Evolutionary conservation across 2,888 invertebrate species (phyloP).

Genomic region (Ophioninae sp.): DNA sequence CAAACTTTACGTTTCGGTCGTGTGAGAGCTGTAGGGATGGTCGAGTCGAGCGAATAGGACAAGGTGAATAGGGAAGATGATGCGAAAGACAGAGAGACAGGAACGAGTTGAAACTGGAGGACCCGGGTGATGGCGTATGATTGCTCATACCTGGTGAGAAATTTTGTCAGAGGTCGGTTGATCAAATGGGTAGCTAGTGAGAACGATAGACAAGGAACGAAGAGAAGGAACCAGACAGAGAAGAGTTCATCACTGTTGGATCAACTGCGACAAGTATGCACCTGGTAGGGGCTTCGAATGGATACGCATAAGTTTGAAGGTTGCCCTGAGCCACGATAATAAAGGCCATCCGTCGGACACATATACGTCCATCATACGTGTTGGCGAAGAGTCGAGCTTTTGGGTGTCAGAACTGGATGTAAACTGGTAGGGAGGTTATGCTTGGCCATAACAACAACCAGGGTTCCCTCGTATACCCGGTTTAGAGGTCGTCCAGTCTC

Average conservation of each 20-base stretch:
- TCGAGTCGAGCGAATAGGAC: neutral
- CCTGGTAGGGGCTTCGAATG: slow-evolving; percentile 35
- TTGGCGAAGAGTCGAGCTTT: neutral
- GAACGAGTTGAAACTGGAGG: slow-evolving; percentile 36
- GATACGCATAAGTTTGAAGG: slow-evolving; percentile 28
- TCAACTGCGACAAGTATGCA: slow-evolving; percentile 60
- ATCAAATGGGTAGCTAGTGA: slow-evolving; percentile 8
- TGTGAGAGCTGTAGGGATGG: neutral
- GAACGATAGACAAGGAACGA: slow-evolving; percentile 51
- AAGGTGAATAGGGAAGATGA: slow-evolving; percentile 21
- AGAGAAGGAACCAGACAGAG: slow-evolving; percentile 49
- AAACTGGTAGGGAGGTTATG: slow-evolving; percentile 19
- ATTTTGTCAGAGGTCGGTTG: neutral
- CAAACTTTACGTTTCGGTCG: slow-evolving; percentile 69
- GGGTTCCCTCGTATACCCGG: slow-evolving; percentile 26
- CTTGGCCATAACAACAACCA: slow-evolving; percentile 12
- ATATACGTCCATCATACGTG: neutral
- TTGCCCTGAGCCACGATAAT: slow-evolving; percentile 13
- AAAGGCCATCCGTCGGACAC: neutral
- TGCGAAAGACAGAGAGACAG: slow-evolving; percentile 7
- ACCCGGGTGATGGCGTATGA: slow-evolving; percentile 8
- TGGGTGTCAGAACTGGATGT: neutral
- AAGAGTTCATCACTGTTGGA: slow-evolving; percentile 67
- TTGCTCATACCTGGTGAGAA: slow-evolving; percentile 27
- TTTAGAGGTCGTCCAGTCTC: slow-evolving; percentile 11